A percentile compares a stretch with the other conserved stretches of the same genome.
phyloP scores from a whole-genome alignment of 2,113 vertebrate species.

The Percopsis transmontana region DNA sequence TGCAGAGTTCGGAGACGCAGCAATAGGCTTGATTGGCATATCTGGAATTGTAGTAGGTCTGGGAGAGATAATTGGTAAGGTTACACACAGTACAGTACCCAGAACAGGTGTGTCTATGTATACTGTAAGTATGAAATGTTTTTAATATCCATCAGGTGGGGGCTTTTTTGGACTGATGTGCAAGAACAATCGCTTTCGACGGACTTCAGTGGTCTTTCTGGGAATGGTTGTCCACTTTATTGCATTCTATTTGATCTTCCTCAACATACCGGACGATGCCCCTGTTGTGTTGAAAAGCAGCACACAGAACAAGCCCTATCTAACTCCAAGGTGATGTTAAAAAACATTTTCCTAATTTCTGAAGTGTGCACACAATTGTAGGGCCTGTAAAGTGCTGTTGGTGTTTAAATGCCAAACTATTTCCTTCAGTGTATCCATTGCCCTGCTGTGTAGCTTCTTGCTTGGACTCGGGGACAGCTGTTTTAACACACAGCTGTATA shows the following conservation, averaged over 20 bases:
- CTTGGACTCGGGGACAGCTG: slow-evolving; percentile 96
- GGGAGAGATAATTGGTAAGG: slow-evolving; percentile 94
- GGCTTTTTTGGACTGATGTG: slow-evolving; percentile 92
- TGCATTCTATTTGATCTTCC: slow-evolving; percentile 94
- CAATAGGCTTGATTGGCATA: slow-evolving; percentile 93
- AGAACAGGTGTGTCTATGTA: background rate
- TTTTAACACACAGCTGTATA: slow-evolving; percentile 97
- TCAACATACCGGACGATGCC: slow-evolving; percentile 90
- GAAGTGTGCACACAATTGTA: background rate
- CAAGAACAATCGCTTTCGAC: slow-evolving; percentile 86
- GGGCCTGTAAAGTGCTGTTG: background rate
- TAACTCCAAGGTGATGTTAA: slow-evolving; percentile 83
- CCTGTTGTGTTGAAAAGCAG: slow-evolving; percentile 83
- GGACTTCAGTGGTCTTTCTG: slow-evolving; percentile 92
- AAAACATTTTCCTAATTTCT: background rate
- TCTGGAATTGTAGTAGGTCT: slow-evolving; percentile 94
- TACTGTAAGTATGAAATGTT: background rate
- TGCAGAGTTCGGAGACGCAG: slow-evolving; percentile 83
- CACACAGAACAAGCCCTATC: slow-evolving; percentile 81
- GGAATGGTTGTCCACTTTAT: slow-evolving; percentile 91
- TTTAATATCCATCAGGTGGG: slow-evolving; percentile 78
- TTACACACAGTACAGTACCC: background rate
- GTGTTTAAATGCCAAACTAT: slow-evolving; percentile 7
- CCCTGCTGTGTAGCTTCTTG: slow-evolving; percentile 93
- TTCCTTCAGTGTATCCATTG: slow-evolving; percentile 83